Base-by-base conservation (phyloP, 2,888 invertebrate species). In the Deilephila elpenor region DNA sequence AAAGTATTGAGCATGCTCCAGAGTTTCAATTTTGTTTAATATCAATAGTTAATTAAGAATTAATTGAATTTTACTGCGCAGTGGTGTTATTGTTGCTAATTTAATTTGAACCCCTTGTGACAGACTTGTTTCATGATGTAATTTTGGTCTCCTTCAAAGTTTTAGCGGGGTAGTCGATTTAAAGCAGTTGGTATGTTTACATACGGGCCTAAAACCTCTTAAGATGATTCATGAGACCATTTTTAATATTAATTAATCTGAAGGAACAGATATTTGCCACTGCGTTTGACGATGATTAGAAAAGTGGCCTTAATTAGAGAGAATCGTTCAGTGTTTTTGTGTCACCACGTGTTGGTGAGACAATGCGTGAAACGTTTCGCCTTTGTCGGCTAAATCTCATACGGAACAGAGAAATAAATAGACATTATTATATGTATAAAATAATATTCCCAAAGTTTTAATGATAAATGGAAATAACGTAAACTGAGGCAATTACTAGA, bases 331-430 rank as follows among this genome's bases (percentile, higher is more conserved):
- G 74, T 80, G 83, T 82, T 86, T 79, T 82, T 83, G 79, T 79
- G 77, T 71, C 70, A 75, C 80, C 83, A 87, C 85, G 84, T 87
- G 87, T 84, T 78, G 76, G 79, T 76, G 79, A 78, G 80, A 80
- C 85, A 88, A 88, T 82, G 89, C 91, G 90, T 89, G 88, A 91
- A 87, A 83, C 85, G 83, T 91, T 90, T 92, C 84, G 89, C 91
- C 86, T 78, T 82, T 81, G 75, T 78, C 82, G 80, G 82, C 74
- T 44, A 51, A 51, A 67, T 67, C 67, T 51, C 25, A 64, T 64
- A 67, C 25, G 6, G 67, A 67, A 25, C 67, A 67, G 25, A n/a
- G 51, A 67, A 64, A 64, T 14, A 4, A n/a, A 20, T 44, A 20
- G 44, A 44, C 20, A 37, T 37, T 64, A 20, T 6, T 64, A 44